A percentile compares a stretch with the other conserved stretches of the same genome.
phyloP scores from a whole-genome alignment of 2,888 invertebrate genomes.

The Eilema sororculum region DNA sequence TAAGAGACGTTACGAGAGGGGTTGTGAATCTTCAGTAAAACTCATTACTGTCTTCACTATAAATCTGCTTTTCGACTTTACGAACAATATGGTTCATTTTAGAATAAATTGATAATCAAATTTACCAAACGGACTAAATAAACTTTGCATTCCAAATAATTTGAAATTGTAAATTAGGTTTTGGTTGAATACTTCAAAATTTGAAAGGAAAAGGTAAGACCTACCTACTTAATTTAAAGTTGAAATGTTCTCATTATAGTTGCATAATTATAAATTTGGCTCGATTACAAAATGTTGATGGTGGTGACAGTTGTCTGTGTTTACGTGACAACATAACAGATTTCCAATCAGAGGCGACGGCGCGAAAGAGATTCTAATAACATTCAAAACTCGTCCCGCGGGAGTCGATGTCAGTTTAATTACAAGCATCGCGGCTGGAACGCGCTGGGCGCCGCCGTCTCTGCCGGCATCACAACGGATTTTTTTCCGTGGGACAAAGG shows the following conservation, averaged over 20 bases:
- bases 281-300: conserved; percentile 37
- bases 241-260: conserved; percentile 44
- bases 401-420: conserved; percentile 84
- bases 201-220: conserved; percentile 34
- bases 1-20: not conserved
- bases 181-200: conserved; percentile 34
- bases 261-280: conserved; percentile 39
- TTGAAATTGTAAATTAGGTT: conserved; percentile 37
- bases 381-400: conserved; percentile 84
- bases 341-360: conserved; percentile 83
- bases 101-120: conserved; percentile 33
- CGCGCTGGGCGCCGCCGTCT: conserved; percentile 61
- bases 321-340: conserved; percentile 69
- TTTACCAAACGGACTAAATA: conserved; percentile 36
- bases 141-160: conserved; percentile 41
- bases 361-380: conserved; percentile 86
- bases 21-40: conserved; percentile 8
- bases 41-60: conserved; percentile 25
- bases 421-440: conserved; percentile 71
- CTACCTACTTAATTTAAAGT: conserved; percentile 44
- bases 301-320: conserved; percentile 54
- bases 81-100: conserved; percentile 29
- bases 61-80: conserved; percentile 21
- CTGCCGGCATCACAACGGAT: conserved; percentile 78
- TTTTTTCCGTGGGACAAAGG: conserved; percentile 81